Percentiles rank a stretch among this genome's conserved stretches.
These are phyloP conservation scores for Myrmecobius fasciatus DNA, from an alignment of 2,113 vertebrate species.

Conservation along the genomic window DNA sequence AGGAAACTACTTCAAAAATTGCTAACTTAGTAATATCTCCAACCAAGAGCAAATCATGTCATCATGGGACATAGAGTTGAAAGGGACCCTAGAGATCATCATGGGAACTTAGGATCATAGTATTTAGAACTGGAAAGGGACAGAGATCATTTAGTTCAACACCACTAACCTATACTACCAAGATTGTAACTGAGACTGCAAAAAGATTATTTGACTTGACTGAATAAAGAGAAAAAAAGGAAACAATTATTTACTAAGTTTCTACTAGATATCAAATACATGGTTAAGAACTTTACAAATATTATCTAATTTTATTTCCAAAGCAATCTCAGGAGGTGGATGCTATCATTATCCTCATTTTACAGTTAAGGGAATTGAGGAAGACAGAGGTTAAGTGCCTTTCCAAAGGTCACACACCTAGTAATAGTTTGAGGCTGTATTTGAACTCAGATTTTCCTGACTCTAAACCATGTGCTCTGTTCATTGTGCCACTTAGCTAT, in stretches of 20 bases:
- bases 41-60: neutral
- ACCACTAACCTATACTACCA: neutral
- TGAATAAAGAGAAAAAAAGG: neutral
- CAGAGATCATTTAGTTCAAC: neutral
- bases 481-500: too few species aligned
- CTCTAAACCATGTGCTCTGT: neutral
- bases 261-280: neutral
- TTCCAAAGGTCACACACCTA: neutral
- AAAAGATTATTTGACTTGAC: neutral
- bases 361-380: neutral
- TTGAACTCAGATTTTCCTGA: neutral
- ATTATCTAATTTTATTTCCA: neutral
- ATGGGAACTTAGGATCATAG: neutral
- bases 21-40: neutral
- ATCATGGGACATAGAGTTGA: neutral
- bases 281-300: neutral
- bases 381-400: neutral
- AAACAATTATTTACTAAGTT: neutral
- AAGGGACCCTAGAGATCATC: neutral
- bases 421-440: neutral
- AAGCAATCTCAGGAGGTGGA: neutral
- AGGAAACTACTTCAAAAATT: neutral
- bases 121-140: neutral
- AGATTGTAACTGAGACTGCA: neutral
- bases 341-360: neutral